These are phyloP conservation scores for Ecliptopera silaceata DNA, from an alignment of 2,888 invertebrate species.

Conservation along the genomic window DNA sequence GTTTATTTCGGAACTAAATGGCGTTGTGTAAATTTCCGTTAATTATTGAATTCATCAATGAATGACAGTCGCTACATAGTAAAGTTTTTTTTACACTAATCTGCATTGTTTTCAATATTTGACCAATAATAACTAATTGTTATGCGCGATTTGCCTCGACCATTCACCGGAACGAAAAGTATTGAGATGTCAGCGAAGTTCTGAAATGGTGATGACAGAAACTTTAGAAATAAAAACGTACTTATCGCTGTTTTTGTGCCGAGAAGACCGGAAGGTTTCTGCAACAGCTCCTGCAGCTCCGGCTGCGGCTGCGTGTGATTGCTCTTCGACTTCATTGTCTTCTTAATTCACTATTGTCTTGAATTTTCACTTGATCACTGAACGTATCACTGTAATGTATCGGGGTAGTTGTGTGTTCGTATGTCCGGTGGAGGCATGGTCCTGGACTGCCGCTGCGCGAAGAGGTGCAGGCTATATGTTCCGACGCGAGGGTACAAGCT, in stretches of 20 bases:
- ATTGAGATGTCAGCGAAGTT: slow-evolving; percentile 58
- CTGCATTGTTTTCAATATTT: slow-evolving; percentile 44
- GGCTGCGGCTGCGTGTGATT: slow-evolving; percentile 55
- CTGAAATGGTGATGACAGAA: slow-evolving; percentile 43
- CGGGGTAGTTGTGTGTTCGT: slow-evolving; percentile 13
- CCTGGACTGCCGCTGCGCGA: slow-evolving; percentile 48
- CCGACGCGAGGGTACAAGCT: slow-evolving; percentile 65
- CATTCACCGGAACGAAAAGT: slow-evolving; percentile 64
- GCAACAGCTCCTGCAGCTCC: slow-evolving; percentile 73
- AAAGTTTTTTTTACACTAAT: slow-evolving; percentile 31
- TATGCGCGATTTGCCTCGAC: slow-evolving; percentile 54
- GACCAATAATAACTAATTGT: slow-evolving; percentile 51
- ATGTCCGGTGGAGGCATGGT: slow-evolving; percentile 56
- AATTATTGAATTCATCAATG: slow-evolving; percentile 39
- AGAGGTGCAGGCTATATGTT: slow-evolving; percentile 51
- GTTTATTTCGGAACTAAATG: too few species aligned
- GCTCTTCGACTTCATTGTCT: slow-evolving; percentile 61
- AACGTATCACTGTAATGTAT: slow-evolving; percentile 26
- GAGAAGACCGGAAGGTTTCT: slow-evolving; percentile 60
- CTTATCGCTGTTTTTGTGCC: slow-evolving; percentile 64
- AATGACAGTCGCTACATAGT: slow-evolving; percentile 35
- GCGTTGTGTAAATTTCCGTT: too few species aligned
- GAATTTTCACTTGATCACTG: slow-evolving; percentile 28
- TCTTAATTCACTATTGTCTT: slow-evolving; percentile 47
- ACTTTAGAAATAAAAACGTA: slow-evolving; percentile 58